Evolutionary conservation across 2,113 vertebrate genomes (phyloP), one percentile per base, ranked within the genome.

Genomic region (Bagarius yarrelli): DNA sequence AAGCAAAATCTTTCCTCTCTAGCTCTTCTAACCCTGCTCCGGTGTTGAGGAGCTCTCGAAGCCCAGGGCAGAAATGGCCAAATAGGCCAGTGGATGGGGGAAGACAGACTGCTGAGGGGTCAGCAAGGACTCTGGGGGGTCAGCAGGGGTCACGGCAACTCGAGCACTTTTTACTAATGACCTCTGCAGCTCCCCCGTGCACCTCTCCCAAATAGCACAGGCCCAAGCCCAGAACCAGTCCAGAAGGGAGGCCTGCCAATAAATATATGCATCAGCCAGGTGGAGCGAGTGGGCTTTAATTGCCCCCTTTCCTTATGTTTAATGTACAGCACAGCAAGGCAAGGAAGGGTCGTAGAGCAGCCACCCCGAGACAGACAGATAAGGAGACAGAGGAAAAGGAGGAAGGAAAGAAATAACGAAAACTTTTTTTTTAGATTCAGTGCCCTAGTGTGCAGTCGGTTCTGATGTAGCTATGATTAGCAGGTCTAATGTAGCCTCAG

Each of bases 281-380:
- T 91, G 90, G 90, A 90, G 90, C 83, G 84, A 87, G 89, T 88
- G 87, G 87, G 81, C 80, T 86, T 85, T 94, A 93, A 93, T 93
- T 93, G 91, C 92, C 92, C 92, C 91, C 91, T 89, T 88, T 89
- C 88, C 91, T 94, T 91, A 93, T 93, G 91, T 93, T 94, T 92
- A 92, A 93, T 93, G 92, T 92, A 92, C 89, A 90, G 89, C 84
- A 87, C 83, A 77, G 80, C 55, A 67, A 83, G 84, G 53, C 76
- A 57, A 76, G 78, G 57, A 75, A 84, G 56, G 82, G 85, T 81
- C 84, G 78, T 73, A 25, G 72, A 76, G 83, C 82, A 83, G 80
- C 66, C 73, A 75, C 64, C 74, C 81, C 30, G 79, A 85, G 73
- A 77, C 36, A 57, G 19, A 30, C 36, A 1, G 57, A 64, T 60